A percentile compares a stretch with the other conserved stretches of the same genome.
Conservation (phyloP, 2,888 invertebrate genomes). For the Nomada lathburiana region DNA sequence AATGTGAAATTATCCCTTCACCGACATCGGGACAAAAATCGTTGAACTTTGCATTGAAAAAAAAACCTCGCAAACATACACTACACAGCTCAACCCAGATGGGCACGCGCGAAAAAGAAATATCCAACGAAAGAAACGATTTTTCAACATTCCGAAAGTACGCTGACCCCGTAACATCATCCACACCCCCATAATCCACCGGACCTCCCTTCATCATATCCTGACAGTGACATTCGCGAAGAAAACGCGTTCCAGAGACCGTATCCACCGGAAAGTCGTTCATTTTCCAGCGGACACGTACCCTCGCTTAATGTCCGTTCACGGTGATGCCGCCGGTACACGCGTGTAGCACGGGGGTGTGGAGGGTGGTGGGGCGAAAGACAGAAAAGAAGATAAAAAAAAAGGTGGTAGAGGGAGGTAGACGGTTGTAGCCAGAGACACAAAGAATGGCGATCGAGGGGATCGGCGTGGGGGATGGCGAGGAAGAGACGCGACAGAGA, state of each 20-base stretch:
- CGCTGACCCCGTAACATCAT: too few relatives aligned
- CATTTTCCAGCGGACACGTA: conserved; percentile 76
- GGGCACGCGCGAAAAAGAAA: too few relatives aligned
- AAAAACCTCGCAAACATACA: too few relatives aligned
- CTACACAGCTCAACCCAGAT: too few relatives aligned
- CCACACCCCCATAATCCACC: too few relatives aligned
- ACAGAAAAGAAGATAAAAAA: conserved; percentile 2
- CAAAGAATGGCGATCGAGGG: conserved; percentile 54
- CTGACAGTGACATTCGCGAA: neutral
- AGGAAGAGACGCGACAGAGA: conserved; percentile 25
- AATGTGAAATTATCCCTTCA: too few relatives aligned
- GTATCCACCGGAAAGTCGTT: conserved; percentile 32
- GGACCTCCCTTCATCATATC: neutral
- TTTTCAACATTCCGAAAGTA: too few relatives aligned
- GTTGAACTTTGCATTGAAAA: too few relatives aligned
- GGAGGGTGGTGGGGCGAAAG: neutral
- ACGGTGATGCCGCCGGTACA: conserved; percentile 42
- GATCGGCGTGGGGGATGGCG: neutral
- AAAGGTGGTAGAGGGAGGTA: conserved; percentile 18
- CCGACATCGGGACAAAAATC: too few relatives aligned
- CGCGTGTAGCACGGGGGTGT: conserved; percentile 11
- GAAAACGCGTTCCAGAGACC: conserved; percentile 6
- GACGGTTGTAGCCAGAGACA: conserved; percentile 26
- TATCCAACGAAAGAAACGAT: too few relatives aligned
- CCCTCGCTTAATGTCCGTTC: conserved; percentile 51